Evolutionary conservation across 2,797 vertebrate species (phyloP).

Genomic region (Octomys mimax): DNA sequence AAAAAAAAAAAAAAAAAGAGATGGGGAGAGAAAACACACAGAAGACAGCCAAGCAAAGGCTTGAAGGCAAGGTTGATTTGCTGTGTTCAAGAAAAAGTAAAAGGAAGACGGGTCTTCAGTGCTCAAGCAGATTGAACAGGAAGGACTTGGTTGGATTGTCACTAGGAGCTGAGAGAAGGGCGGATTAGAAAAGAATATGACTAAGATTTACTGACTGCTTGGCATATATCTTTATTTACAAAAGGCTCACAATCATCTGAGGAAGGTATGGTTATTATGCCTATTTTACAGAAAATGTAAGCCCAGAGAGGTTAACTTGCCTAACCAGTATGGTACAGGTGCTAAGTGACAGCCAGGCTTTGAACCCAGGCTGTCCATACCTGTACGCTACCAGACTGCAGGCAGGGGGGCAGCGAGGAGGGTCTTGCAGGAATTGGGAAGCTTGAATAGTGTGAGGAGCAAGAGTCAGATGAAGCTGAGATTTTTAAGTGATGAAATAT

Average conservation of each 20-base stretch:
- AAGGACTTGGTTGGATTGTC: neutral
- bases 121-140: neutral
- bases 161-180: neutral
- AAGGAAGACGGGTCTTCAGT: no score
- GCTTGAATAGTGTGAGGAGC: neutral
- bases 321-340: neutral
- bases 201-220: neutral
- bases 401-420: neutral
- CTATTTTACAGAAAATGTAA: conserved; percentile 14
- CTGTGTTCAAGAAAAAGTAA: neutral
- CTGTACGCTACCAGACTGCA: neutral
- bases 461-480: neutral
- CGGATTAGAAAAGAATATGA: neutral
- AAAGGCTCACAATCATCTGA: neutral
- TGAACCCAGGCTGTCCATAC: neutral
- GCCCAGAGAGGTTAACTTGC: neutral
- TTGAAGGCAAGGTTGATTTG: neutral
- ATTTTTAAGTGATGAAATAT: neutral
- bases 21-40: neutral
- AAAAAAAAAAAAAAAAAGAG: neutral
- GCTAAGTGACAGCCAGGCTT: neutral
- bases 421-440: neutral
- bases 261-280: neutral
- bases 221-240: neutral
- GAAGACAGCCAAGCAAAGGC: neutral